Evolutionary conservation across 1,140 invertebrate species (phyloP).

Genomic region (Sitodiplosis mosellana): DNA sequence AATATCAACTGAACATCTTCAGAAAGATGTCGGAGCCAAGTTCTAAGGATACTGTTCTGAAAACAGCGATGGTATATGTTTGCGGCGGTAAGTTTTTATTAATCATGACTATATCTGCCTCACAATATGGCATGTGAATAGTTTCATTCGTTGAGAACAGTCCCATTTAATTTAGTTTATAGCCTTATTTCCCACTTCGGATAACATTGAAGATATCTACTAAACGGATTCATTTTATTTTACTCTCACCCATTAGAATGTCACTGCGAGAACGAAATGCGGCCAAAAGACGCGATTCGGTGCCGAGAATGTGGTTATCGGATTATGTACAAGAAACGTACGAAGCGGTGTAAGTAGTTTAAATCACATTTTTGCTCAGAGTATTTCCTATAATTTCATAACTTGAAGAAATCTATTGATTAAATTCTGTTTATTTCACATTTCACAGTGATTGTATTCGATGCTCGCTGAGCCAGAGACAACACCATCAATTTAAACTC

Average conservation of each 20-base stretch:
- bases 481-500: too few species aligned
- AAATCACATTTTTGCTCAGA: constrained; percentile 2
- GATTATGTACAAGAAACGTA: constrained; percentile 98
- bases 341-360: constrained; percentile 58
- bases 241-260: constrained; percentile 52
- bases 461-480: constrained; percentile 30
- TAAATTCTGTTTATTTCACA: not conserved
- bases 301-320: constrained; percentile 96
- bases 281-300: constrained; percentile 84
- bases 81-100: constrained; percentile 51
- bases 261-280: constrained; percentile 91
- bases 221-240: too few species aligned
- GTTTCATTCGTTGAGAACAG: too few species aligned
- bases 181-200: too few species aligned
- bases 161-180: too few species aligned
- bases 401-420: constrained; percentile 4
- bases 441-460: constrained; percentile 43
- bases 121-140: too few species aligned
- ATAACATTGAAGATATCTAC: too few species aligned
- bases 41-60: constrained; percentile 38
- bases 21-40: constrained; percentile 32
- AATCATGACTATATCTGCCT: constrained; percentile 2
- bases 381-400: constrained; percentile 10
- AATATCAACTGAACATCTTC: too few species aligned
- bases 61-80: constrained; percentile 79